Percentiles rank a stretch among this genome's conserved stretches.
Evolutionary conservation across 2,888 invertebrate species (phyloP).

Genomic region (Acanthosepion lycidas): DNA sequence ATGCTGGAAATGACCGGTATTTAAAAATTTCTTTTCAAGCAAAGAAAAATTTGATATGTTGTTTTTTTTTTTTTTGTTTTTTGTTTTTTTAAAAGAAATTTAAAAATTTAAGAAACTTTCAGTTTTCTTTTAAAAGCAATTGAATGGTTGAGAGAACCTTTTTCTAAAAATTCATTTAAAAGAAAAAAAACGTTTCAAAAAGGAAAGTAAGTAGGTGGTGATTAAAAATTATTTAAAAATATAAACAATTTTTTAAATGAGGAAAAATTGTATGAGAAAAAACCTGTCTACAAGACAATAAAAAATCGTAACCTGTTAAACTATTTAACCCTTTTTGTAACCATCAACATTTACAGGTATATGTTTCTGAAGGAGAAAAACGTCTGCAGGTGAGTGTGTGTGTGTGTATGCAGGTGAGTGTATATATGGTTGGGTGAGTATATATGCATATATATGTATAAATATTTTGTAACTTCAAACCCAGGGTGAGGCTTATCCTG

Average conservation of each 20-base stretch:
- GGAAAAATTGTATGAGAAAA: background rate
- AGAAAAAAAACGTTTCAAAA: too few relatives aligned
- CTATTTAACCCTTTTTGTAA: background rate
- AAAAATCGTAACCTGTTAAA: background rate
- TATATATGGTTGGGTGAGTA: background rate
- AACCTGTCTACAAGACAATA: background rate
- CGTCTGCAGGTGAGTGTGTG: too few relatives aligned
- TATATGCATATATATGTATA: background rate
- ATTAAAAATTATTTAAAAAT: too few relatives aligned
- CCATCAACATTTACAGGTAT: background rate
- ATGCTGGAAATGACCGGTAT: background rate
- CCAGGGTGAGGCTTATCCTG: constrained; percentile 33
- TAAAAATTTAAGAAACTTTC: background rate
- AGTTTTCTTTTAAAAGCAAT: background rate
- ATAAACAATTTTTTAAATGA: too few relatives aligned
- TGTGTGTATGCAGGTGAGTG: too few relatives aligned
- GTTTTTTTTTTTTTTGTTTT: background rate
- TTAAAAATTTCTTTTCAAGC: background rate
- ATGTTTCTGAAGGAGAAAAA: background rate
- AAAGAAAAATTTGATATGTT: background rate
- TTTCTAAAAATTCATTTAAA: background rate
- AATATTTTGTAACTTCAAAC: background rate
- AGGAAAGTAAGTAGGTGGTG: too few relatives aligned
- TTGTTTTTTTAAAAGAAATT: background rate
- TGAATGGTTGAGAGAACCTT: background rate